Conservation (phyloP, 2,888 invertebrate species). For the Stramonita haemastoma region DNA sequence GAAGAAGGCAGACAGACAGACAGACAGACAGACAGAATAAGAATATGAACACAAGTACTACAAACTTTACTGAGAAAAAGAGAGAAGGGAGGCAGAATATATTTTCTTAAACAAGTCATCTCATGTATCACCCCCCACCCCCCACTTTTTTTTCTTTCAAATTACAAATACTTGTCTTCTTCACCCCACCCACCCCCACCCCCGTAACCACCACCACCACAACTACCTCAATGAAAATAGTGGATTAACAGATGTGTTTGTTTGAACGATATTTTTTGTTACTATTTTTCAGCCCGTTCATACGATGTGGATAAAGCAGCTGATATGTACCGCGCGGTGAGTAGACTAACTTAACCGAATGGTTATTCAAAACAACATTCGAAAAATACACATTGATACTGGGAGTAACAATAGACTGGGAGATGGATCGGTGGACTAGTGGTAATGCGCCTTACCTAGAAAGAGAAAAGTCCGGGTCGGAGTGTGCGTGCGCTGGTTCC, state of each 20-base stretch:
- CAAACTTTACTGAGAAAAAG: neutral
- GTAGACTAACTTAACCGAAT: no score
- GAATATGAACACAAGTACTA: neutral
- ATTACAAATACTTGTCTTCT: neutral
- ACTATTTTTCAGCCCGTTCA: slow-evolving; percentile 84
- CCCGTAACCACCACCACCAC: no score
- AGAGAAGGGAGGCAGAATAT: neutral
- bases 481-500: no score
- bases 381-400: no score
- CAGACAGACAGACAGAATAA: neutral
- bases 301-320: slow-evolving; percentile 92
- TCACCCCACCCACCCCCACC: no score
- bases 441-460: no score
- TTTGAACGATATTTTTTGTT: neutral
- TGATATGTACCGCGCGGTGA: slow-evolving; percentile 92
- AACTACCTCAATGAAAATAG: no score
- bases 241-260: no score
- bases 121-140: neutral
- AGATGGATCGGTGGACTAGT: no score
- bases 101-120: neutral
- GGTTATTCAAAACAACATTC: no score
- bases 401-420: no score
- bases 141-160: neutral
- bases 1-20: neutral
- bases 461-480: no score